Evolutionary conservation across 2,797 vertebrate genomes (phyloP), one percentile per base, ranked within the genome.

Genomic region (Falco berigora): DNA sequence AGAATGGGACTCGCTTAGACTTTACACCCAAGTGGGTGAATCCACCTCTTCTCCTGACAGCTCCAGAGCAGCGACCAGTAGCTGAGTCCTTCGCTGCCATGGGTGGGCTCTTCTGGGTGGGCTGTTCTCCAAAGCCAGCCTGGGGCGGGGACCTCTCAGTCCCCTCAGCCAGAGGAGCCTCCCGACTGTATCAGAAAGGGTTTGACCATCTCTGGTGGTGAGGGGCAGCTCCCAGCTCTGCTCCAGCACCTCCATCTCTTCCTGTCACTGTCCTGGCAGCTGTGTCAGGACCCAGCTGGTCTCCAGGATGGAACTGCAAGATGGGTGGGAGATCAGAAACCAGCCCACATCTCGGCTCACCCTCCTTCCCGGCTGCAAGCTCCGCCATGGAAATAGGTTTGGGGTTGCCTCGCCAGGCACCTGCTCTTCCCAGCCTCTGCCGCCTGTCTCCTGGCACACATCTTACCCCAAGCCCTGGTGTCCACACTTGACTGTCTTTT

Each of bases 201-300:
- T 82, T 84, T 7, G 3, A 10, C 42, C 23, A 30, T n/a, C 62
- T 76, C 50, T 19, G 32, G 16, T 62, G 44, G 34, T n/a, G 81
- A 62, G 12, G n/a, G 15, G 49, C 61, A 81, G 73, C 52, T 74
- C 73, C 25, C 73, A 62, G 34, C 64, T 73, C 68, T 49, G 36
- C 75, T 88, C 49, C 73, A 68, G 21, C 59, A 61, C 40, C 50
- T 76, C 46, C 24, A 34, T 22, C 76, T 83, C 72, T 73, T 69
- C 25, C 59, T 40, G 40, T n/a, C 25, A 24, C 56, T 36, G 19
- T 56, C 28, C 91, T 69, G 67, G 17, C 12, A 71, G 34, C 83
- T 47, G 15, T 67, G 62, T 52, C 6, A 2, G 36, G 27, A 50
- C n/a, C 28, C 0, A 0, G 17, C 46, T 76, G 21, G 7, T 59